Evolutionary conservation across 2,113 vertebrate genomes (phyloP), one percentile per base, ranked within the genome.

Genomic region (Brachyhypopomus gauderio): DNA sequence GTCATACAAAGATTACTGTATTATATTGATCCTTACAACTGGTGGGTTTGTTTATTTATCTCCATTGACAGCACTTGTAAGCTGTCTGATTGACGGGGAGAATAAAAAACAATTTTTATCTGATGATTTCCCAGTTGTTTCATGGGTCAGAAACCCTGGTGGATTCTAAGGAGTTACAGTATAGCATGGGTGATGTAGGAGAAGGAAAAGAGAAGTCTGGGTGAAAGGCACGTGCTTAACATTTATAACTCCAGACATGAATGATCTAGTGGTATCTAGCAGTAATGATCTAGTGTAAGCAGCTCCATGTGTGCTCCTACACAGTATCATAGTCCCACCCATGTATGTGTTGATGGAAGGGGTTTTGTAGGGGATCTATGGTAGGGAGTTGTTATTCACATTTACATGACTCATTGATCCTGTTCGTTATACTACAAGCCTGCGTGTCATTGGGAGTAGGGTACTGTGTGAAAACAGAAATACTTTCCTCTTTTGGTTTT

Each of bases 61-160:
- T 30, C 4, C 5, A 41, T 41, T 41, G 3, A 5, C n/a, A 41
- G 41, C 41, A 41, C 9, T 30, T 3, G 2, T 6, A 41, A 41
- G 41, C 3, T 41, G 41, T 9, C 5, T 41, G 5, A 41, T 41
- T 41, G 41, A 41, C 41, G 7, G 22, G 23, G 14, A n/a, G 36
- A 73, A 74, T 41, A 62, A 5, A 41, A 30, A 30, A 9, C 27
- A 41, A 8, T 41, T 64, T 2, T 27, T 81, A 56, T 58, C 79
- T 11, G 62, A 12, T 75, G 60, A 69, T 55, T 58, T 25, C 64
- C 60, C 76, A n/a, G 62, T 19, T 58, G 25, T 64, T 41, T 83
- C 83, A 83, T 72, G 9, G 62, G 56, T 85, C 52, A 81, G 34
- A 16, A 81, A 79, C 14, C 19, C 58, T 48, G 36, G 14, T 22